phyloP scores from a whole-genome alignment of 2,113 vertebrate species.

The Todiramphus chloris region DNA sequence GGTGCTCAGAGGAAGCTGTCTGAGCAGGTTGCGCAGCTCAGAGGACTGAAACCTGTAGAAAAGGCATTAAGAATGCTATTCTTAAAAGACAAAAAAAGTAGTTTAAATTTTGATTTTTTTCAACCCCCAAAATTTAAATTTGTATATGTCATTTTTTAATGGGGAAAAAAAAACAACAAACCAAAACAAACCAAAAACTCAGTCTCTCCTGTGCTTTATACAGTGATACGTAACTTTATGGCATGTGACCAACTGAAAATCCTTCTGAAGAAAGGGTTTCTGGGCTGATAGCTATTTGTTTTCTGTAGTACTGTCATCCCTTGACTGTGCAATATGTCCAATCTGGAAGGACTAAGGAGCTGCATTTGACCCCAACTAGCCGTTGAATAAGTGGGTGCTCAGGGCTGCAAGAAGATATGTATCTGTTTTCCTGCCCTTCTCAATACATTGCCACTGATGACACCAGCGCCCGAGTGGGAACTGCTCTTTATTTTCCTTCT shows the following conservation, averaged over 20 bases:
- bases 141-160: not conserved
- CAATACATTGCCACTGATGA: rapidly evolving
- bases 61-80: not conserved
- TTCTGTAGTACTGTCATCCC: not conserved
- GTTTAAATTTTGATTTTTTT: not conserved
- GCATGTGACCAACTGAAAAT: not conserved
- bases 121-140: rapidly evolving
- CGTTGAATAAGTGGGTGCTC: not conserved
- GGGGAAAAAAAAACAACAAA: too few species aligned
- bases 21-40: not conserved
- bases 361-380: not conserved
- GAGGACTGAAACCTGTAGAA: not conserved
- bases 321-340: not conserved
- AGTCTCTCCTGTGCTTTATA: not conserved
- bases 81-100: not conserved
- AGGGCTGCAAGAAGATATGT: not conserved
- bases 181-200: not conserved
- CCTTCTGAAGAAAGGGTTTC: not conserved
- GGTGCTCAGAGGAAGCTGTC: not conserved
- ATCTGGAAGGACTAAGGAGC: not conserved
- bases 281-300: not conserved
- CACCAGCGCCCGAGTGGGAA: not conserved
- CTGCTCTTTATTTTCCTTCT: not conserved
- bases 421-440: not conserved
- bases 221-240: not conserved